A percentile compares a stretch with the other conserved stretches of the same genome.
These are phyloP conservation scores for Sceliomorpha sp. DNA, from an alignment of 2,888 invertebrate genomes.

Conservation along the genomic window DNA sequence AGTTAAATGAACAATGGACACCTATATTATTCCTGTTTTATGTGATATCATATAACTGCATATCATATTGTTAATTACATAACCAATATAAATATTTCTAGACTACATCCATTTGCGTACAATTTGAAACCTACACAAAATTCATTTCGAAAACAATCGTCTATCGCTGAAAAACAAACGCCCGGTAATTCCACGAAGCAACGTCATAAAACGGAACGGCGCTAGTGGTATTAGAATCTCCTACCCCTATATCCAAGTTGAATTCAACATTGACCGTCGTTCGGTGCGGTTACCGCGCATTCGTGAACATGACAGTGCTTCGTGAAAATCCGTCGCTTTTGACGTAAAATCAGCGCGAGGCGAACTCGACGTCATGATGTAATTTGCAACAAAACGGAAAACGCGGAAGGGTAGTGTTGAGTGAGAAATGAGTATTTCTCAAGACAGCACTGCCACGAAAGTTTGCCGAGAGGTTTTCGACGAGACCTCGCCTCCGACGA, in stretches of 20 bases:
- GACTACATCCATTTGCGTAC: no score
- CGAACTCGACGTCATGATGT: slow-evolving; percentile 37
- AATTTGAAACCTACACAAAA: no score
- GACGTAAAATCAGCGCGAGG: slow-evolving; percentile 33
- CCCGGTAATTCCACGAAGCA: no score
- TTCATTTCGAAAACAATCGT: no score
- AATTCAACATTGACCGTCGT: slow-evolving; percentile 76
- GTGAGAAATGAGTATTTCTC: slow-evolving; percentile 75
- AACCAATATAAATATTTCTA: no score
- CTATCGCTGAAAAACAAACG: no score
- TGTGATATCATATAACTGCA: no score
- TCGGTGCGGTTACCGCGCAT: slow-evolving; percentile 63
- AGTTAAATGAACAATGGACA: no score
- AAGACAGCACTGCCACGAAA: slow-evolving; percentile 81
- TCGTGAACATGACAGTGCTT: slow-evolving; percentile 62
- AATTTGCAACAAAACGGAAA: slow-evolving; percentile 26
- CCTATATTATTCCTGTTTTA: no score
- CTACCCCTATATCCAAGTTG: slow-evolving; percentile 71
- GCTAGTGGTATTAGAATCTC: slow-evolving; percentile 49
- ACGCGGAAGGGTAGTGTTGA: slow-evolving; percentile 25
- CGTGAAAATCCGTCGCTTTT: slow-evolving; percentile 49
- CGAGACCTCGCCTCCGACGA: slow-evolving; percentile 90
- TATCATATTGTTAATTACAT: no score
- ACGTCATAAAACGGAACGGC: no score
- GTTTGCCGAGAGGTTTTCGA: slow-evolving; percentile 93